phyloP scores from a whole-genome alignment of 2,888 invertebrate genomes.

The Drosophila meridiana region DNA sequence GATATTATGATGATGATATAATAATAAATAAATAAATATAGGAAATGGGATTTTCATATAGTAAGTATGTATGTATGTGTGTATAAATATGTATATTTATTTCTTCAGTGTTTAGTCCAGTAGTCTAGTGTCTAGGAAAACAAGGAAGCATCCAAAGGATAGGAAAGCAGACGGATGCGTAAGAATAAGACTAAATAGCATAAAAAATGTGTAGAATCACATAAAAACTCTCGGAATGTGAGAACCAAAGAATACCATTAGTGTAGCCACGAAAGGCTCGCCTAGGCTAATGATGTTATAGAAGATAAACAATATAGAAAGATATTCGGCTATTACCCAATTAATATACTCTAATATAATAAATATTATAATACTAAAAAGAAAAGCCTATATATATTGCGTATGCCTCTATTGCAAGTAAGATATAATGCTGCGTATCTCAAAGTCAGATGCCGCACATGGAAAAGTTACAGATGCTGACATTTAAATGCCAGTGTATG shows the following conservation, averaged over 20 bases:
- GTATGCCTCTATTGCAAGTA: background rate
- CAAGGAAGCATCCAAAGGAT: too few species aligned
- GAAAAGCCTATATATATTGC: too few species aligned
- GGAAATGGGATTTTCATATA: background rate
- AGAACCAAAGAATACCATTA: background rate
- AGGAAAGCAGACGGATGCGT: background rate
- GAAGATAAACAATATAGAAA: too few species aligned
- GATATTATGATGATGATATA: too few species aligned
- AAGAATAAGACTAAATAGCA: background rate
- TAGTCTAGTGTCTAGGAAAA: too few species aligned
- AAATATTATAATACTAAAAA: too few species aligned
- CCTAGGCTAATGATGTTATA: background rate
- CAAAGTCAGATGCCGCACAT: slow-evolving; percentile 1
- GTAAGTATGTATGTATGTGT: background rate
- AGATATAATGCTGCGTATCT: background rate
- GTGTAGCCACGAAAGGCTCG: background rate
- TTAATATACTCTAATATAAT: too few species aligned
- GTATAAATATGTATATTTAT: background rate
- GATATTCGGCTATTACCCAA: too few species aligned
- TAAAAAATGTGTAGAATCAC: background rate
- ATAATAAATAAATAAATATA: background rate
- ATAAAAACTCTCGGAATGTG: background rate
- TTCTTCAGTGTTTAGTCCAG: too few species aligned
- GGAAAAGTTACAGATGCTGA: slow-evolving; percentile 5
- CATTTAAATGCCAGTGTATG: slow-evolving; percentile 16